Percentiles rank a stretch among this genome's conserved stretches.
These are phyloP conservation scores for Progne subis DNA, from an alignment of 2,113 vertebrate genomes.

Conservation along the genomic window DNA sequence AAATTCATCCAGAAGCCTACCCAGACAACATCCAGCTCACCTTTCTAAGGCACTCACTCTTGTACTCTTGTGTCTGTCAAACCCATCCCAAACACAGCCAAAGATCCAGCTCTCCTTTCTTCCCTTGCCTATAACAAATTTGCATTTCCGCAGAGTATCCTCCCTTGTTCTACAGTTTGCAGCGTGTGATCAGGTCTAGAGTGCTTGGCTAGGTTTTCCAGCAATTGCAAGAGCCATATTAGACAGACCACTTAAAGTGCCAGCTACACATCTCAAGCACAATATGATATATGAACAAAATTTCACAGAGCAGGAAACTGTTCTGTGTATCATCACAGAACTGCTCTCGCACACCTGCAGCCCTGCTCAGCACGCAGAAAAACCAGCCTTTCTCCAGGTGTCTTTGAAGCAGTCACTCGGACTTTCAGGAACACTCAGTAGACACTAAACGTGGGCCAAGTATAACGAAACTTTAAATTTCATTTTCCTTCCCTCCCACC, in stretches of 20 bases:
- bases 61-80: neutral
- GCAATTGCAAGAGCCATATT: neutral
- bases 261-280: neutral
- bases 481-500: neutral
- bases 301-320: neutral
- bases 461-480: slow-evolving; percentile 5
- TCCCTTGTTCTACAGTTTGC: neutral
- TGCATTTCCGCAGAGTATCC: neutral
- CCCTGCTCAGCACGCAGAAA: neutral
- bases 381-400: neutral
- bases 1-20: neutral
- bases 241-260: neutral
- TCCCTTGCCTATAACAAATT: neutral
- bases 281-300: rapidly evolving
- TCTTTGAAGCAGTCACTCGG: neutral
- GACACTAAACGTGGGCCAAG: neutral
- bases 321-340: rapidly evolving
- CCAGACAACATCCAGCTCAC: neutral
- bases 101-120: neutral
- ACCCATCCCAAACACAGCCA: neutral
- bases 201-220: neutral
- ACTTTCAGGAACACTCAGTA: neutral
- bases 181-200: rapidly evolving
- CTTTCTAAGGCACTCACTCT: neutral
- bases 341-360: neutral